These are phyloP conservation scores for Pelobates fuscus DNA, from an alignment of 2,113 vertebrate genomes.

Conservation along the genomic window DNA sequence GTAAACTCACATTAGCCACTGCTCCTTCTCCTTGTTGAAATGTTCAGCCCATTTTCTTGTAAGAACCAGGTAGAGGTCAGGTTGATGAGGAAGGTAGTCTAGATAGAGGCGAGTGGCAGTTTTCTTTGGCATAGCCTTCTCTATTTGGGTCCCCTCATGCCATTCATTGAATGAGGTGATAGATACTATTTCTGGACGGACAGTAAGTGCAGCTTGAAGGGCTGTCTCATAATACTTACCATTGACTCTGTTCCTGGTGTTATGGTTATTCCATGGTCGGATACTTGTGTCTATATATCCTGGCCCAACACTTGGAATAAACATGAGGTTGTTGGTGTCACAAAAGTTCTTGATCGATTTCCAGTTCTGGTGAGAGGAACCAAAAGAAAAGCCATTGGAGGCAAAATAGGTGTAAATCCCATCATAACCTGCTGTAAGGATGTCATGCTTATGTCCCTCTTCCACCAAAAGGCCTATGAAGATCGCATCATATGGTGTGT, in stretches of 20 bases:
- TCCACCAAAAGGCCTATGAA: slow-evolving; percentile 84
- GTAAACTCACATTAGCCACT: slow-evolving; percentile 81
- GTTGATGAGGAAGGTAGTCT: slow-evolving; percentile 80
- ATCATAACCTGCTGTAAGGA: slow-evolving; percentile 78
- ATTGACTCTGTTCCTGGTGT: slow-evolving; percentile 84
- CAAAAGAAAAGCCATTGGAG: slow-evolving; percentile 88
- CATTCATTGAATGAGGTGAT: slow-evolving; percentile 91
- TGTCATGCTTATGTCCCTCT: slow-evolving; percentile 83
- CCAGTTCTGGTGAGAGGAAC: slow-evolving; percentile 92
- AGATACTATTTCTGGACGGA: slow-evolving; percentile 82
- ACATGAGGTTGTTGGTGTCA: slow-evolving; percentile 81
- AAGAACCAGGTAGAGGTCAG: slow-evolving; percentile 80
- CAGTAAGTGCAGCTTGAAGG: slow-evolving; percentile 79
- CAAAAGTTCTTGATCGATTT: slow-evolving; percentile 85
- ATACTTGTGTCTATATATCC: slow-evolving; percentile 85
- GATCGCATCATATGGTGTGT: slow-evolving; percentile 79
- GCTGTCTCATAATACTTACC: slow-evolving; percentile 88
- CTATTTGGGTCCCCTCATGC: slow-evolving; percentile 89
- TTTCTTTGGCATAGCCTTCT: slow-evolving; percentile 83
- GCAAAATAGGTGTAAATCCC: slow-evolving; percentile 90
- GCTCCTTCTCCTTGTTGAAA: slow-evolving; percentile 88
- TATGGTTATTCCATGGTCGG: slow-evolving; percentile 89
- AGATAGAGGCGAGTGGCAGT: slow-evolving; percentile 78
- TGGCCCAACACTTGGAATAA: slow-evolving; percentile 84
- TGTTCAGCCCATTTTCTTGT: slow-evolving; percentile 86